These are phyloP conservation scores for Sarcophaga bullata DNA, from an alignment of 1,140 invertebrate species.

Conservation along the genomic window DNA sequence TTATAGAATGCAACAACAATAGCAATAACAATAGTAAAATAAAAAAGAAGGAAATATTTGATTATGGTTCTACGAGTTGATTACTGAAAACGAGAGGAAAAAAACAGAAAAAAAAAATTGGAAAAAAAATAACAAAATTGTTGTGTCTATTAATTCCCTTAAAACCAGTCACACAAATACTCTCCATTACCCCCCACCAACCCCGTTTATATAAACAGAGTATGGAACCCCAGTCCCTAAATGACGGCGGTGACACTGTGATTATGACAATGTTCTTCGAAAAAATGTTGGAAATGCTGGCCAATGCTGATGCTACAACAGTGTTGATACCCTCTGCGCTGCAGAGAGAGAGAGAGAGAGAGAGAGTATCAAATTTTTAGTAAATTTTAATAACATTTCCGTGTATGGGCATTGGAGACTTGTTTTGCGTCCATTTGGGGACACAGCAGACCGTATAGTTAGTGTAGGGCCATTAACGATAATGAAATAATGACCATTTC, in stretches of 20 bases:
- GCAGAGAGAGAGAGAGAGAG: too few species aligned
- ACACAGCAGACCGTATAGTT: too few species aligned
- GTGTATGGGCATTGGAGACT: too few species aligned
- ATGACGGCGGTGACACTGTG: neutral
- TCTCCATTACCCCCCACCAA: too few species aligned
- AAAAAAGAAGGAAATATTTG: conserved; percentile 15
- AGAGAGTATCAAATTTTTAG: too few species aligned
- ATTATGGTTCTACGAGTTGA: neutral
- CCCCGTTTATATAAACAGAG: neutral
- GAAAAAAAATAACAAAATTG: neutral
- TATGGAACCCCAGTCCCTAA: neutral
- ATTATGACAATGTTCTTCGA: neutral
- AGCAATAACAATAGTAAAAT: neutral
- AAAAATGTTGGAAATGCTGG: too few species aligned
- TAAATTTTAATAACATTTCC: too few species aligned
- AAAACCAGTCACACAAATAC: neutral
- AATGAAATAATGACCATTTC: conserved; percentile 38
- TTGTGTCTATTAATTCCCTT: neutral
- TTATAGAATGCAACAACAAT: too few species aligned
- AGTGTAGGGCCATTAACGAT: neutral
- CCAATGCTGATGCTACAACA: too few species aligned
- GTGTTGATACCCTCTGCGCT: too few species aligned
- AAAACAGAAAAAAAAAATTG: too few species aligned
- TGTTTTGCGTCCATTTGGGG: too few species aligned
- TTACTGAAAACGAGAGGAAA: neutral